Conservation (phyloP, 2,797 vertebrate species). For the Lagodon rhomboides region DNA sequence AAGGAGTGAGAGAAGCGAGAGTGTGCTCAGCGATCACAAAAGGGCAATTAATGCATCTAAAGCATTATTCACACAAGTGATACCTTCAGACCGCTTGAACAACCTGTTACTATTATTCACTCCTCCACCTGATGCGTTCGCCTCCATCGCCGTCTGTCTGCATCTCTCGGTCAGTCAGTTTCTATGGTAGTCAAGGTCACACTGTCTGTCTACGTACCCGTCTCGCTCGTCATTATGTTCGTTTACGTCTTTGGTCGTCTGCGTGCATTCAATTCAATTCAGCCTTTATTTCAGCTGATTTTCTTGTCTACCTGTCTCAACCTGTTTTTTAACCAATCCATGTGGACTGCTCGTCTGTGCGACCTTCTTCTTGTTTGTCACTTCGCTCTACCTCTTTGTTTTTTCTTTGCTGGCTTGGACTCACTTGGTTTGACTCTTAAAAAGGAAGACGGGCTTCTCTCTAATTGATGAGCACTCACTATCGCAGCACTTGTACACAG, state of each 20-base stretch:
- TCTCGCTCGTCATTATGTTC: not conserved
- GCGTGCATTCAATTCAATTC: constrained; percentile 5
- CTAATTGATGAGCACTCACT: no score
- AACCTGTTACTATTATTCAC: constrained; percentile 12
- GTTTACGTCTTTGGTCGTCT: not conserved
- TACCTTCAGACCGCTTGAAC: no score
- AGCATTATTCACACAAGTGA: not conserved
- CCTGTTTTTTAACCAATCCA: constrained; percentile 39
- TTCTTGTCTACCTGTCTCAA: constrained; percentile 24
- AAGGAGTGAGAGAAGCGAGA: constrained; percentile 24
- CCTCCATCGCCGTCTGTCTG: not conserved
- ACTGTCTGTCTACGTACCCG: not conserved
- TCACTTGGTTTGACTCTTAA: no score
- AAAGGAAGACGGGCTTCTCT: no score
- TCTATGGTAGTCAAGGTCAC: not conserved
- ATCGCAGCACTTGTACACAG: no score
- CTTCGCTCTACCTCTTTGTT: constrained; percentile 60
- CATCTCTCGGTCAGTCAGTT: not conserved
- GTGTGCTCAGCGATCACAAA: constrained; percentile 20
- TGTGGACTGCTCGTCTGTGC: constrained; percentile 24
- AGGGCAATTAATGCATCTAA: constrained; percentile 20
- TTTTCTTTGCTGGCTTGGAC: constrained; percentile 30
- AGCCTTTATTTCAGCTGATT: constrained; percentile 19
- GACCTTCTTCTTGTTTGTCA: constrained; percentile 27
- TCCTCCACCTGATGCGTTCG: not conserved